Percentiles rank a stretch among this genome's conserved stretches.
Evolutionary conservation across 2,113 vertebrate species (phyloP).

Genomic region (Lampris megalopsis): DNA sequence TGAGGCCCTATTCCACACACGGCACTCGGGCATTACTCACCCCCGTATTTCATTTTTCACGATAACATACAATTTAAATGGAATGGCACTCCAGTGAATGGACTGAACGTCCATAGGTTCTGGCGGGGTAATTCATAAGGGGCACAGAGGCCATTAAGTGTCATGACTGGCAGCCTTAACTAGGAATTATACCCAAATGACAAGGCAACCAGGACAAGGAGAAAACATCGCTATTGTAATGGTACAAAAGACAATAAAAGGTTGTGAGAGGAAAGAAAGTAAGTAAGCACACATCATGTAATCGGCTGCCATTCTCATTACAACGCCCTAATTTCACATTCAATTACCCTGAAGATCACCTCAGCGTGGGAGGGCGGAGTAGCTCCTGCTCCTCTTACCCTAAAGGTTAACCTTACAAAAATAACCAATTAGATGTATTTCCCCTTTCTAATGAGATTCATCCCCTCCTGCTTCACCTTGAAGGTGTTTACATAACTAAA

Average conservation of each 20-base stretch:
- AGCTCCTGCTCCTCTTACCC: not conserved
- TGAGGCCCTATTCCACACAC: not conserved
- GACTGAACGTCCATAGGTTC: slow-evolving; percentile 5
- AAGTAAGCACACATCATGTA: not conserved
- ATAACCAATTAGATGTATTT: slow-evolving; percentile 32
- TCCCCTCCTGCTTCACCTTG: slow-evolving; percentile 29
- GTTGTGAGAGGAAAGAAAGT: not conserved
- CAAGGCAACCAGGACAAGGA: not conserved
- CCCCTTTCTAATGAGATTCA: slow-evolving; percentile 46
- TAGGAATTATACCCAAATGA: slow-evolving; percentile 23
- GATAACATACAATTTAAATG: slow-evolving; percentile 34
- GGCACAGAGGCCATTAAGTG: not conserved
- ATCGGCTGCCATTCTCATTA: not conserved
- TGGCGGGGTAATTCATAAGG: not conserved
- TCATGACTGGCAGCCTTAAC: slow-evolving; percentile 31
- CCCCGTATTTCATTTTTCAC: slow-evolving; percentile 46
- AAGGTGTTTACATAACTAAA: slow-evolving; percentile 62
- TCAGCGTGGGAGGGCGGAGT: not conserved
- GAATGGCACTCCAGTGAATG: slow-evolving; percentile 21
- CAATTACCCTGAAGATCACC: slow-evolving; percentile 29
- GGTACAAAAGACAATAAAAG: too few relatives aligned
- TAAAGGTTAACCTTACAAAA: slow-evolving; percentile 45
- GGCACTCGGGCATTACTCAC: not conserved
- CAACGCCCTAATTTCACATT: slow-evolving; percentile 24
- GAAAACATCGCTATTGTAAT: slow-evolving; percentile 30